Base-by-base conservation (phyloP, 2,113 vertebrate species). In the Amia ocellicauda region DNA sequence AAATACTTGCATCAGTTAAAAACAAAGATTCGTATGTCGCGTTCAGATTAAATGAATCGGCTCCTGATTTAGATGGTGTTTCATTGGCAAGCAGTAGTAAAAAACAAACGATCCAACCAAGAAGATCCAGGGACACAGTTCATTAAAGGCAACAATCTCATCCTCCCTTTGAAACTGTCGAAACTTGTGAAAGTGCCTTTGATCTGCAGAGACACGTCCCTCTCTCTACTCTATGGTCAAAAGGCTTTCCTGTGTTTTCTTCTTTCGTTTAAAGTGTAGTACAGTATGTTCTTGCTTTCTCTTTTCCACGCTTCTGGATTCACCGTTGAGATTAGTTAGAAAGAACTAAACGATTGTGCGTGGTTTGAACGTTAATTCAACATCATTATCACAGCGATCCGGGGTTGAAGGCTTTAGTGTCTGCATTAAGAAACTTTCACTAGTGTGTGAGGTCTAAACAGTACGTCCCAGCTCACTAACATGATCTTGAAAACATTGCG, bases 121-220 rank as follows among this genome's bases (percentile, higher is more conserved):
- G 45, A 56, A 57, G 28, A 49, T 16, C 14, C 49, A 51, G 27
- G 23, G 24, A n/a, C 22, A 50, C 45, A 26, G 16, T 7, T 53
- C 51, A 53, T 14, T 20, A 56, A 20, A 41, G 23, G 13, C 24
- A 27, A 47, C 29, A 51, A 45, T 58, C 50, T 40, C 62, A 63
- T 74, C 71, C 71, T 69, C 64, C 56, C 23, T 58, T 56, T 57
- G 64, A 67, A 66, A 66, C 63, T 66, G 74, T 70, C 53, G 63
- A 50, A 72, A 71, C 70, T 78, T 71, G 72, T 63, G 68, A 17
- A 56, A 29, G 49, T 40, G 29, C 42, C 27, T 63, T 75, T 74
- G 71, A 78, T 74, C 69, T 74, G 69, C 24, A 60, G 31, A 66
- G 64, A 58, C 58, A 54, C 58, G 60, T 65, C 63, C 61, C 31